phyloP scores from a whole-genome alignment of 2,888 invertebrate genomes.

The Temnothorax unifasciatus region DNA sequence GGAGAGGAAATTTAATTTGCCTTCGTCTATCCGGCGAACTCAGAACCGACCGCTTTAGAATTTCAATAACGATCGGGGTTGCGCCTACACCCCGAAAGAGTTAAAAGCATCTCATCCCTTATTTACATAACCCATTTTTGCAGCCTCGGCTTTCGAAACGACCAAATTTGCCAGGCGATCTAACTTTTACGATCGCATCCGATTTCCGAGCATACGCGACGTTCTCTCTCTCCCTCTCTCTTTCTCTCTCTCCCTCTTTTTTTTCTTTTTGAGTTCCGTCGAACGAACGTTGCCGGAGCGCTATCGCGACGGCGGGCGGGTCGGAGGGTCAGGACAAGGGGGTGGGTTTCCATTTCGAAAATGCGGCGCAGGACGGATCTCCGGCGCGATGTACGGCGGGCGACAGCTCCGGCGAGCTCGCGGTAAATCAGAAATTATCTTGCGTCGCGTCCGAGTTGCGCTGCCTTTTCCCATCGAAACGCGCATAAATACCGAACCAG shows the following conservation, averaged over 20 bases:
- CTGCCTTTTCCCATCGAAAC: constrained; percentile 85
- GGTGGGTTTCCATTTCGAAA: constrained; percentile 72
- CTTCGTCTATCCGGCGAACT: constrained; percentile 7
- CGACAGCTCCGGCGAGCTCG: constrained; percentile 72
- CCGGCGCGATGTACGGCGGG: constrained; percentile 67
- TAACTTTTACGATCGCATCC: constrained; percentile 55
- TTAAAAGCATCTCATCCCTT: constrained; percentile 46
- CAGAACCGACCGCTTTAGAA: constrained; percentile 12
- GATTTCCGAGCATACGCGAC: constrained; percentile 53
- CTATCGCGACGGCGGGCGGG: constrained; percentile 35
- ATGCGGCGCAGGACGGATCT: constrained; percentile 67
- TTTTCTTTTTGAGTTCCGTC: constrained; percentile 54
- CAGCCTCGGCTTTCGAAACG: constrained; percentile 40
- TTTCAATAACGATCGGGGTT: constrained; percentile 36
- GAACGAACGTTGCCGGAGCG: constrained; percentile 36
- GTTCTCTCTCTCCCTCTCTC: constrained; percentile 17
- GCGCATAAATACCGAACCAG: constrained; percentile 82
- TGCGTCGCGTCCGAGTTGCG: constrained; percentile 81
- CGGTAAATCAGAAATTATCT: constrained; percentile 86
- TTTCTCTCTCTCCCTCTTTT: constrained; percentile 26
- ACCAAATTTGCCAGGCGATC: constrained; percentile 54
- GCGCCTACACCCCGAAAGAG: constrained; percentile 26
- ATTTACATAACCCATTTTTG: constrained; percentile 53
- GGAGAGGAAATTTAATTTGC: neutral
- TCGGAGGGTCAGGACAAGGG: neutral